Percentiles rank a stretch among this genome's conserved stretches.
Evolutionary conservation across 2,113 vertebrate species (phyloP).

Genomic region (Jacana jacana): DNA sequence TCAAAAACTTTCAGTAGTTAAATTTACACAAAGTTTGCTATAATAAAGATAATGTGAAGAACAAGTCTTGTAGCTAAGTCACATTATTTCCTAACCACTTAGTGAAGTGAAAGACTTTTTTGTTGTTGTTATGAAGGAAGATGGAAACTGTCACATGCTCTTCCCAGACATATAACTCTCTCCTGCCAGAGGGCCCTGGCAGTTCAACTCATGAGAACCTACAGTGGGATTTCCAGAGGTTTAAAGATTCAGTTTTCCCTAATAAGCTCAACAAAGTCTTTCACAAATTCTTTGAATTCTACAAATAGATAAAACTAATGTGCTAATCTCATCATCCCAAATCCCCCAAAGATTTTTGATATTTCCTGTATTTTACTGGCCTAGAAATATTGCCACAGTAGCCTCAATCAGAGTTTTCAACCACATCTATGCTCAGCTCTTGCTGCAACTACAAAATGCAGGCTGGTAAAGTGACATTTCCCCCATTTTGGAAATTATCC

Average conservation of each 20-base stretch:
- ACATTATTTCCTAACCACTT: neutral
- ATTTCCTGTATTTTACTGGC: neutral
- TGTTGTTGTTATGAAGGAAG: neutral
- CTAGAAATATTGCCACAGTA: neutral
- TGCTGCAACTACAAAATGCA: neutral
- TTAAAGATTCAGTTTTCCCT: neutral
- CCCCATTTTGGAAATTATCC: neutral
- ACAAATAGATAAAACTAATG: neutral
- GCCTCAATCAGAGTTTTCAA: neutral
- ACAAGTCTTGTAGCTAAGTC: neutral
- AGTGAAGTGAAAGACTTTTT: neutral
- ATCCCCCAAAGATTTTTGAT: neutral
- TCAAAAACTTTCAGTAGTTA: neutral
- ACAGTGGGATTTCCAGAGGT: neutral
- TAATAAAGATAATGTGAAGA: neutral
- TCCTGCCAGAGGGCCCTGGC: neutral
- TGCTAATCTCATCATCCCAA: neutral
- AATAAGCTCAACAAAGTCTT: neutral
- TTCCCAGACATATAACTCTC: neutral
- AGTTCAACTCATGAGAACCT: conserved; percentile 1
- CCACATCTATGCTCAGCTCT: neutral
- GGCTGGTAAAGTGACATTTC: neutral
- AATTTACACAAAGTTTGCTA: neutral
- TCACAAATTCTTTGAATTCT: conserved; percentile 10
- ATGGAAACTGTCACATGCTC: neutral